These are phyloP conservation scores for Trissolcus brochymenae DNA, from an alignment of 2,888 invertebrate genomes.

Conservation along the genomic window DNA sequence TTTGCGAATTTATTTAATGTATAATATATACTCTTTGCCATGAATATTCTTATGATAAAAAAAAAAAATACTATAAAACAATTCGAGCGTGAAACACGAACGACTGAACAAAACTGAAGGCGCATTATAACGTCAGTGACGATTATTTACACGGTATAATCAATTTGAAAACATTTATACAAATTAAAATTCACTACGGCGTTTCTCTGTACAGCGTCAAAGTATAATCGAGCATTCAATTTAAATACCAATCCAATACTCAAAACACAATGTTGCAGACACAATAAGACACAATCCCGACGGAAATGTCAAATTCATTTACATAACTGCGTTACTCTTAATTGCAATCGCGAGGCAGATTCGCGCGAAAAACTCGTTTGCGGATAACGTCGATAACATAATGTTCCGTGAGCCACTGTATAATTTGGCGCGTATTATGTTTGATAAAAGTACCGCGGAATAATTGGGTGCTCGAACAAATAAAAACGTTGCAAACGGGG, in stretches of 20 bases:
- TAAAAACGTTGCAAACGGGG: too few relatives aligned
- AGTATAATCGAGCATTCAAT: conserved; percentile 38
- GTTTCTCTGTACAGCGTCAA: conserved; percentile 12
- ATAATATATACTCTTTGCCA: background rate
- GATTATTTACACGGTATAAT: conserved; percentile 46
- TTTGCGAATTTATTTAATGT: conserved; percentile 22
- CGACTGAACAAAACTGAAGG: conserved; percentile 22
- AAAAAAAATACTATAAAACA: conserved; percentile 28
- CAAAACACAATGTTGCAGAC: conserved; percentile 26
- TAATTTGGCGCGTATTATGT: too few relatives aligned
- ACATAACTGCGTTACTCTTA: conserved; percentile 48
- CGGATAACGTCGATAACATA: conserved; percentile 35
- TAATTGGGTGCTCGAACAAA: too few relatives aligned
- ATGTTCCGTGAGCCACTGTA: conserved; percentile 6
- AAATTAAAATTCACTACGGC: conserved; percentile 35
- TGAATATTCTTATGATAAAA: conserved; percentile 10
- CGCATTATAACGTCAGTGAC: conserved; percentile 18
- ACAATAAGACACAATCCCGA: conserved; percentile 48
- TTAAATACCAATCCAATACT: conserved; percentile 46
- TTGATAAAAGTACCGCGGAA: too few relatives aligned
- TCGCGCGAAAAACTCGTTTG: conserved; percentile 37
- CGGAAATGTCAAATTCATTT: conserved; percentile 48
- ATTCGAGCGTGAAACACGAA: conserved; percentile 22
- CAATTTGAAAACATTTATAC: conserved; percentile 39
- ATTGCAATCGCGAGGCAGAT: conserved; percentile 39